Conservation (phyloP, 2,113 vertebrate species). For the Erythrocercus mccallii region DNA sequence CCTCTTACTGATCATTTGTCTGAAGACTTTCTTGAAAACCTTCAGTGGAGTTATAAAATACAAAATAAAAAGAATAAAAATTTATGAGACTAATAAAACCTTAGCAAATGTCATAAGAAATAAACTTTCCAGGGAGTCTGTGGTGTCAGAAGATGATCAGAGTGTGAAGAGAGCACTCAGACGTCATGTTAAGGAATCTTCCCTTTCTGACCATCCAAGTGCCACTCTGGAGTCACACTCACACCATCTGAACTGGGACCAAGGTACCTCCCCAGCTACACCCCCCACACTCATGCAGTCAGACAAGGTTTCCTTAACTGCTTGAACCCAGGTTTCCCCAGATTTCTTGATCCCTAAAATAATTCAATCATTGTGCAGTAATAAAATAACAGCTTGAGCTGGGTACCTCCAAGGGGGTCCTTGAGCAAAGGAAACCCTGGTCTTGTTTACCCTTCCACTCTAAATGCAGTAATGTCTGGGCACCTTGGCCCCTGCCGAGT, state of each 20-base stretch:
- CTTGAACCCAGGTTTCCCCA: not conserved
- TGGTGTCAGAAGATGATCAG: not conserved
- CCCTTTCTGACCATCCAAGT: not conserved
- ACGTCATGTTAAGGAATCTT: not conserved
- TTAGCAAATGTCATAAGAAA: not conserved
- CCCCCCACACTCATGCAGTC: not conserved
- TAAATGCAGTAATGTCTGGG: not conserved
- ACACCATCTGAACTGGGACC: not conserved
- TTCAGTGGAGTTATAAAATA: not conserved
- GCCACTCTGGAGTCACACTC: not conserved
- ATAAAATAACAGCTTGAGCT: not conserved
- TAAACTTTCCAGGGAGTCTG: not conserved
- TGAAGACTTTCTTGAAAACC: not conserved
- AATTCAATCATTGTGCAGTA: not conserved
- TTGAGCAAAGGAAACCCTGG: not conserved
- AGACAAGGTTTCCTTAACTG: not conserved
- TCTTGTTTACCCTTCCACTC: not conserved
- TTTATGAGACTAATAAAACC: not conserved
- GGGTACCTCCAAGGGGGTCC: too few species aligned
- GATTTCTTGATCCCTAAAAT: not conserved
- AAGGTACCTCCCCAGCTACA: not conserved
- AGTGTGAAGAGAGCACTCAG: fast-evolving
- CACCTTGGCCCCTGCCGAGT: not conserved
- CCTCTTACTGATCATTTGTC: not conserved
- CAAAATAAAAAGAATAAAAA: not conserved